Conservation (phyloP, 2,888 invertebrate species). For the Branchinecta sandiegonensis region DNA sequence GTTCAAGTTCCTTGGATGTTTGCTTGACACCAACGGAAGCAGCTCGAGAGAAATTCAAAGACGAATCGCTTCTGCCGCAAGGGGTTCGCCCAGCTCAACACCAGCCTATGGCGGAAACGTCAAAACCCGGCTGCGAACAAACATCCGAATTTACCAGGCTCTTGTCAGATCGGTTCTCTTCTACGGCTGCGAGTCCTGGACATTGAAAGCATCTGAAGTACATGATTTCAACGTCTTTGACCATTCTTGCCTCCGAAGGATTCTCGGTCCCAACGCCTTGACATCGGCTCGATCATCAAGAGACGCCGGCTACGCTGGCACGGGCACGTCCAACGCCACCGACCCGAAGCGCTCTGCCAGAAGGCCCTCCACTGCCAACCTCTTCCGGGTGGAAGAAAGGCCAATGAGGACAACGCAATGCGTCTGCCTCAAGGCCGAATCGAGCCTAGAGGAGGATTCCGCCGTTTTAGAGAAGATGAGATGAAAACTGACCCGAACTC, state of each 20-base stretch:
- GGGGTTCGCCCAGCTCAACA: conserved; percentile 7
- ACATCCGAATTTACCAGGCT: neutral
- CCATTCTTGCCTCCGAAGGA: conserved; percentile 2
- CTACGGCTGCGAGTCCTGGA: neutral
- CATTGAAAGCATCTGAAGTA: neutral
- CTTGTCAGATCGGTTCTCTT: neutral
- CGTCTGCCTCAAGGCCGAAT: neutral
- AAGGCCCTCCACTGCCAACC: no score
- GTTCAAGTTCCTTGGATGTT: conserved; percentile 12
- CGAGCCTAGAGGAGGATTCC: neutral
- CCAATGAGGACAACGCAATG: neutral
- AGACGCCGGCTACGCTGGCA: no score
- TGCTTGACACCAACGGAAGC: neutral
- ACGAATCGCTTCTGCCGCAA: neutral
- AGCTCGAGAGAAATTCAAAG: neutral
- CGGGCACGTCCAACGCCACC: no score
- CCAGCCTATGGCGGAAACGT: neutral
- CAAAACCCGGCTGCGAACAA: conserved; percentile 3
- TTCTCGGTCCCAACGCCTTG: conserved; percentile 5
- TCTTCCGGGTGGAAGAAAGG: no score
- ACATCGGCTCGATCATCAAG: neutral
- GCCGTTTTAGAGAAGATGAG: neutral
- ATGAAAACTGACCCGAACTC: neutral
- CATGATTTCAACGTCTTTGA: neutral
- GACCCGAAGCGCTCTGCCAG: no score